phyloP scores from a whole-genome alignment of 2,113 vertebrate species.

The Myotis lucifugus region DNA sequence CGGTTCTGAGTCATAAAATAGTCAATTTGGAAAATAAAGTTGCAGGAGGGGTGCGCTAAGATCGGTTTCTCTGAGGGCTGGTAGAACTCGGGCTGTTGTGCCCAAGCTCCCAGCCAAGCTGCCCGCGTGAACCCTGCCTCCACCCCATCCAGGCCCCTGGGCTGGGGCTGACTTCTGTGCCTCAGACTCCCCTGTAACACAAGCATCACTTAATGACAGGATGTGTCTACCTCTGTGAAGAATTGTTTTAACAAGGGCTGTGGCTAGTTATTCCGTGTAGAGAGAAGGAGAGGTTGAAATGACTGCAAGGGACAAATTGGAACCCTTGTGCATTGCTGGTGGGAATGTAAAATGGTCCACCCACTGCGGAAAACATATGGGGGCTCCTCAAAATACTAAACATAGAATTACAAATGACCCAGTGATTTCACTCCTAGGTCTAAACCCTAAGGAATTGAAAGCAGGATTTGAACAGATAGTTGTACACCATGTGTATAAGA shows the following conservation, averaged over 20 bases:
- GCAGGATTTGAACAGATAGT: too few species aligned
- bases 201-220: not conserved
- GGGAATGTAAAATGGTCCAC: too few species aligned
- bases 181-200: not conserved
- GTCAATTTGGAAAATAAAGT: not conserved
- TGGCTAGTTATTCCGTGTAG: not conserved
- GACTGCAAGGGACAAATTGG: not conserved
- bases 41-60: not conserved
- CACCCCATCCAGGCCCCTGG: not conserved
- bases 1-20: not conserved
- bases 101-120: not conserved
- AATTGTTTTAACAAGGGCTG: not conserved
- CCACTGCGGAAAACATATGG: too few species aligned
- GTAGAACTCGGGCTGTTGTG: rapidly evolving
- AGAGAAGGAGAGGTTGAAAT: not conserved
- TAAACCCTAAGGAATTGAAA: too few species aligned
- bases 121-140: not conserved
- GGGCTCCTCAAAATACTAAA: too few species aligned
- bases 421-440: too few species aligned
- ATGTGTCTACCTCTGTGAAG: not conserved
- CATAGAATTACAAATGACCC: too few species aligned
- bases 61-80: not conserved
- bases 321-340: too few species aligned
- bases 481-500: too few species aligned
- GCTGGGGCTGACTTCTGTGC: not conserved